A percentile compares a stretch with the other conserved stretches of the same genome.
phyloP scores from a whole-genome alignment of 2,797 vertebrate genomes.

The Anas georgica region DNA sequence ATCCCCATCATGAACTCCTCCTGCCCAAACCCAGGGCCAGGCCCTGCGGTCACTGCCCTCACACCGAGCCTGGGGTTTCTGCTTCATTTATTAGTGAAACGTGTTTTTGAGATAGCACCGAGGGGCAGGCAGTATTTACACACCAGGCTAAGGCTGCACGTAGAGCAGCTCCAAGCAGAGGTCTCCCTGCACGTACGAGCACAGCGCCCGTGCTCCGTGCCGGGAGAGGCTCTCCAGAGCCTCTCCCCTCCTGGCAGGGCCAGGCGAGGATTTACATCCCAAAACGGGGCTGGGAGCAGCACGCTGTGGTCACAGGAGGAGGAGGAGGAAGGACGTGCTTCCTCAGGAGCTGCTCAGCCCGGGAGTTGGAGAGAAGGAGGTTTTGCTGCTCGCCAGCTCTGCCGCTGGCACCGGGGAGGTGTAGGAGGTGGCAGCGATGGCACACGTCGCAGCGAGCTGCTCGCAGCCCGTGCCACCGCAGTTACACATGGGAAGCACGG shows the following conservation, averaged over 20 bases:
- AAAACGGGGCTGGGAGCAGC: background rate
- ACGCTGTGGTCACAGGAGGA: rapidly evolving
- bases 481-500: background rate
- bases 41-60: background rate
- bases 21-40: background rate
- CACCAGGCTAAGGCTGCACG: rapidly evolving
- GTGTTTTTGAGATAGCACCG: background rate
- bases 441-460: background rate
- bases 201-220: rapidly evolving
- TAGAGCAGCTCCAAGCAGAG: rapidly evolving
- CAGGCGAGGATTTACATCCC: background rate
- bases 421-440: background rate
- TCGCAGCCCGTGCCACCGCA: background rate
- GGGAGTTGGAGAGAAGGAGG: background rate
- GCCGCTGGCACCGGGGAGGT: background rate
- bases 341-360: background rate
- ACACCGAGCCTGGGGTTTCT: rapidly evolving
- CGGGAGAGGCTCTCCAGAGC: background rate
- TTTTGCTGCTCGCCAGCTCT: background rate
- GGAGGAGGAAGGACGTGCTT: background rate
- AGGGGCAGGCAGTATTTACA: background rate
- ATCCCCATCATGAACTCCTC: background rate
- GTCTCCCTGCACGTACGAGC: rapidly evolving
- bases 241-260: rapidly evolving
- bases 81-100: background rate